Evolutionary conservation across 2,113 vertebrate species (phyloP).

Genomic region (Oophaga pumilio): DNA sequence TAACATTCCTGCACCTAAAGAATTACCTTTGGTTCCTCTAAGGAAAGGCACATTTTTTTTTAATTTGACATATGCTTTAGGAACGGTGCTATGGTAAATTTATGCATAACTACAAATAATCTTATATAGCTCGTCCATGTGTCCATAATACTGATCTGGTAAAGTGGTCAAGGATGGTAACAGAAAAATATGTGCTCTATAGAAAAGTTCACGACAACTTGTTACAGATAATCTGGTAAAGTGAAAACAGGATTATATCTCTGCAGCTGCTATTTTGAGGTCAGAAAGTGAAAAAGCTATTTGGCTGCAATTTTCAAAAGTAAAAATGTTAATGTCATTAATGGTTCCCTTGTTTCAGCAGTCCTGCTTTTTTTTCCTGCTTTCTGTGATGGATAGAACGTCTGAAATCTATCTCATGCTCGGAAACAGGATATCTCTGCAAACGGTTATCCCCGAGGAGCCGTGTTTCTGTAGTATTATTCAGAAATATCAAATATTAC

Average conservation of each 20-base stretch:
- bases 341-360: not conserved
- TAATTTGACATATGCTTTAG: no score
- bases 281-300: not conserved
- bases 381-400: slow-evolving; percentile 1
- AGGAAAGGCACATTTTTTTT: no score
- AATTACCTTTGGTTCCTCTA: no score
- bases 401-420: slow-evolving; percentile 35
- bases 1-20: no score
- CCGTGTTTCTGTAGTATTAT: slow-evolving; percentile 4
- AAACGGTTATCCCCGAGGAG: slow-evolving; percentile 24
- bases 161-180: not conserved
- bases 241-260: not conserved
- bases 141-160: not conserved
- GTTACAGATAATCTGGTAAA: not conserved
- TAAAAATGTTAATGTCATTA: slow-evolving; percentile 27
- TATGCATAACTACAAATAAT: not conserved
- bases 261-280: not conserved
- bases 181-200: not conserved
- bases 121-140: not conserved
- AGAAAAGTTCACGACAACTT: not conserved
- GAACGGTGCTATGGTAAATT: no score
- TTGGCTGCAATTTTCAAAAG: not conserved
- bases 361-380: slow-evolving; percentile 13
- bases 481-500: slow-evolving; percentile 18
- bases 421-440: slow-evolving; percentile 52